Conservation (phyloP, 2,888 invertebrate species). For the Plusia festucae region DNA sequence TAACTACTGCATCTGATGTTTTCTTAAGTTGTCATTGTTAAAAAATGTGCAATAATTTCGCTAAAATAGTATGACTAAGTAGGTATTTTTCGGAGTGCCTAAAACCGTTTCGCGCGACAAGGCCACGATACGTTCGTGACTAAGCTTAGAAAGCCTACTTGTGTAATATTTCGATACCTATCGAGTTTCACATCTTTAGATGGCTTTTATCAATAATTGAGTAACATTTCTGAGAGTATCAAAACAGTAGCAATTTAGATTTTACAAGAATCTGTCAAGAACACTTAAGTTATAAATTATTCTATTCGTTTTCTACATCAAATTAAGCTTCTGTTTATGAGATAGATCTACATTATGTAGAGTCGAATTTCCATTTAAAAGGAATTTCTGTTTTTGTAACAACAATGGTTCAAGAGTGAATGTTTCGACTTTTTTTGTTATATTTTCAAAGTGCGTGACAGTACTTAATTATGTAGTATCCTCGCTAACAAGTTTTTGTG, state of each 20-base stretch:
- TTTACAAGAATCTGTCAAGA: constrained; percentile 7
- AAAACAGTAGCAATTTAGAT: constrained; percentile 43
- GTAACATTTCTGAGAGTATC: constrained; percentile 49
- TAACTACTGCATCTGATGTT: constrained; percentile 26
- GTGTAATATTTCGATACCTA: constrained; percentile 66
- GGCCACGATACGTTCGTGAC: constrained; percentile 72
- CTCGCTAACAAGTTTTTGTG: constrained; percentile 41
- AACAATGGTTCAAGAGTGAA: constrained; percentile 2
- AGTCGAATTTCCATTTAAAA: neutral
- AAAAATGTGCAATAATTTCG: constrained; percentile 29
- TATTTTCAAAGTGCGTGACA: constrained; percentile 15
- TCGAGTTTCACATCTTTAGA: constrained; percentile 66
- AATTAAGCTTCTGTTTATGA: neutral
- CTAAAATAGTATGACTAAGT: constrained; percentile 21
- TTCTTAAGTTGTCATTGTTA: constrained; percentile 20
- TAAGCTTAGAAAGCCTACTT: constrained; percentile 73
- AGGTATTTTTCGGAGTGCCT: constrained; percentile 53
- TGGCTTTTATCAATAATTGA: constrained; percentile 59
- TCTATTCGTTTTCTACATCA: neutral
- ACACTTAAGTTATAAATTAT: constrained; percentile 5
- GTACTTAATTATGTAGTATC: constrained; percentile 19
- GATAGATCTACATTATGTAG: neutral
- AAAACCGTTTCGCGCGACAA: constrained; percentile 66
- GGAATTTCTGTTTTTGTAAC: constrained; percentile 8
- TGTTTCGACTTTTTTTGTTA: constrained; percentile 20